These are phyloP conservation scores for Heteronetta atricapilla DNA, from an alignment of 2,113 vertebrate genomes.

Conservation along the genomic window DNA sequence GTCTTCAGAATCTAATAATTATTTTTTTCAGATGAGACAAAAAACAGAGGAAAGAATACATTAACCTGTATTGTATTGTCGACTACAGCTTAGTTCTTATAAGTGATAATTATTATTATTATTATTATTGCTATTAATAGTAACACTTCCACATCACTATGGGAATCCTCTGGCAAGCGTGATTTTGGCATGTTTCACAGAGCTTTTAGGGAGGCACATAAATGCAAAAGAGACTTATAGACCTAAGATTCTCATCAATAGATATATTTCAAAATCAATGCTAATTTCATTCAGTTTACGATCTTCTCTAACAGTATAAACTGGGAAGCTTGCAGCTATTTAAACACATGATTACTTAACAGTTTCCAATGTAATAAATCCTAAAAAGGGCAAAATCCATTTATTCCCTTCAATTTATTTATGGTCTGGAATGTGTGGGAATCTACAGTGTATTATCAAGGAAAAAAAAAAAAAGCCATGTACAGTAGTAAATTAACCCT, in stretches of 20 bases:
- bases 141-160: background rate
- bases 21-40: background rate
- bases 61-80: background rate
- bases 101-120: background rate
- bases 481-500: background rate
- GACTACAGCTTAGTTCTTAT: background rate
- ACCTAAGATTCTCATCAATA: background rate
- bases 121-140: background rate
- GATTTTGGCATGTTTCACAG: background rate
- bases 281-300: background rate
- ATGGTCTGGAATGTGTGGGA: background rate
- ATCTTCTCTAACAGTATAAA: background rate
- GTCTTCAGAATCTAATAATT: background rate
- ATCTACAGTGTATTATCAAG: background rate
- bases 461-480: background rate
- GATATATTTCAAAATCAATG: background rate
- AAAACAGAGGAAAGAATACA: background rate
- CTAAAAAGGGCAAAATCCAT: background rate
- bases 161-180: background rate
- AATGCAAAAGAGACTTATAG: background rate
- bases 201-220: background rate
- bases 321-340: background rate
- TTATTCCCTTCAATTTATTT: background rate
- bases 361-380: background rate
- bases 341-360: background rate